A percentile compares a stretch with the other conserved stretches of the same genome.
phyloP scores from a whole-genome alignment of 1,140 invertebrate genomes.

The Copidosoma floridanum region DNA sequence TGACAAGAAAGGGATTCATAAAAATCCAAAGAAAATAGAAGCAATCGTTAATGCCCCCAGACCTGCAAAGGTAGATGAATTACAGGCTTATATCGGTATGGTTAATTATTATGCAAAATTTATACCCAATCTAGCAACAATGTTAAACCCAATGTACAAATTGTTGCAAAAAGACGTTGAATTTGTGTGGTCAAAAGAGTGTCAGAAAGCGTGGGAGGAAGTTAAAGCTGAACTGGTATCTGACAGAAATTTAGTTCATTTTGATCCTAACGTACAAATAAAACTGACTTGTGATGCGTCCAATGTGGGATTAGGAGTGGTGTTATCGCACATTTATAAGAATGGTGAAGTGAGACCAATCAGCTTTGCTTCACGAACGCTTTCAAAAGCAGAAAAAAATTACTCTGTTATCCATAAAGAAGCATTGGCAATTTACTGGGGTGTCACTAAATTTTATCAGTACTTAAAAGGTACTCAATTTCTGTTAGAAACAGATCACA shows the following conservation, averaged over 20 bases:
- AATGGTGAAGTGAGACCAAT: conserved; percentile 3
- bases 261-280: conserved; percentile 10
- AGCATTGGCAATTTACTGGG: conserved; percentile 1
- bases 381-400: neutral
- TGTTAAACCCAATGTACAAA: neutral
- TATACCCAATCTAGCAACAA: neutral
- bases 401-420: neutral
- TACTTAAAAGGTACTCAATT: neutral
- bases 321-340: conserved; percentile 12
- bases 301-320: conserved; percentile 18
- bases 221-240: conserved; percentile 1
- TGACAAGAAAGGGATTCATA: neutral
- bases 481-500: conserved; percentile 5
- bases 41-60: neutral
- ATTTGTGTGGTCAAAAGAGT: conserved; percentile 2
- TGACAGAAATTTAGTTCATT: conserved; percentile 14
- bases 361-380: neutral
- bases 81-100: conserved; percentile 2
- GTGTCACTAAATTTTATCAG: neutral
- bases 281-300: conserved; percentile 26
- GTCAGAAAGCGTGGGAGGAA: neutral
- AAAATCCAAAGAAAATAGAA: neutral
- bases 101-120: conserved; percentile 20
- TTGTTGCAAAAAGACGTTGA: neutral
- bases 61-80: neutral